Evolutionary conservation across 2,888 invertebrate genomes (phyloP), one percentile per base, ranked within the genome.

Genomic region (Idaea dimidiata): DNA sequence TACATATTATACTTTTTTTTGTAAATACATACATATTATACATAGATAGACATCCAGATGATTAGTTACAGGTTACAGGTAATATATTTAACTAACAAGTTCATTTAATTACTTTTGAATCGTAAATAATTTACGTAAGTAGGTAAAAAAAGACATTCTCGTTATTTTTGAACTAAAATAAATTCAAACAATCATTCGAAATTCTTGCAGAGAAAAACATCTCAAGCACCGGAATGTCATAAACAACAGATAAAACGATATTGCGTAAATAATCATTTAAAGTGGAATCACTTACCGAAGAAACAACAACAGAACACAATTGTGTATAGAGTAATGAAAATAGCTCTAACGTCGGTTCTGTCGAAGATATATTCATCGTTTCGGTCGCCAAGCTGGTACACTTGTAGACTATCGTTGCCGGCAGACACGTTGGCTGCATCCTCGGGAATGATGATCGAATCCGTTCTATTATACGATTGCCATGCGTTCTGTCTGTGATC

Each of bases 301-400:
- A 96, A 96, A 82, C 97, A 97, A 77, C 95, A 95, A 84, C 96
- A 95, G 84, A 97, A 97, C 17, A 97, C 96, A 68, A 96, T 87
- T 1, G 95, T 95, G 81, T 97, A 97, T 32, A 96, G 89, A 0
- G 95, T 95, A 78, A 96, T 95, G 84, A 96, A 96, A 77, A 96
- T 94, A 60, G 95, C 93, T 78, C 95, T 94, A 62, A 96, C 94
- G 82, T 96, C 95, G 60, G 94, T 93, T 76, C 96, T 93, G 83
- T 96, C 96, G 78, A 96, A 96, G 73, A 96, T 95, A 80, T 95
- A 96, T 66, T 96, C 95, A 67, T 94, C 94, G 43, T 24, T 24
- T 24, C 24, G 24, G 63, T 93, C 81, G 56, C 79, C 81, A 65
- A 82, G 73, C 10, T 77, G 70, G 65, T 80, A 81, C 58, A 77